These are phyloP conservation scores for Phasia obesa DNA, from an alignment of 2,888 invertebrate species.

Conservation along the genomic window DNA sequence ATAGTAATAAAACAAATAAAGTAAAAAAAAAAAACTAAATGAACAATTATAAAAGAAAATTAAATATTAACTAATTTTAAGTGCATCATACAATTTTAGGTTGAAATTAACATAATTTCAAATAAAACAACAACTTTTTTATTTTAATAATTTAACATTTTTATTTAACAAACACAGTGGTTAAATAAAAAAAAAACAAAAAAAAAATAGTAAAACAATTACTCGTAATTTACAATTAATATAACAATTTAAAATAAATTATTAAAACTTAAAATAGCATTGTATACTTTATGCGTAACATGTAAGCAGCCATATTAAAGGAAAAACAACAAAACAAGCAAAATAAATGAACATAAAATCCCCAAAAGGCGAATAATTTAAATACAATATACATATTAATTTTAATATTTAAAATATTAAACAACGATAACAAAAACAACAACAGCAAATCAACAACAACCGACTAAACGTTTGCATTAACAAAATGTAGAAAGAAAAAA, in stretches of 20 bases:
- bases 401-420: slow-evolving; percentile 44
- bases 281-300: slow-evolving; percentile 66
- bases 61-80: slow-evolving; percentile 74
- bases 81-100: slow-evolving; percentile 73
- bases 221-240: slow-evolving; percentile 25
- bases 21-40: slow-evolving; percentile 3
- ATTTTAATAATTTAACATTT: slow-evolving; percentile 32
- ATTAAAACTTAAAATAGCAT: slow-evolving; percentile 35
- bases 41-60: slow-evolving; percentile 35
- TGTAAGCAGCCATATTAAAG: slow-evolving; percentile 68
- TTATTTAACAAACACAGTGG: slow-evolving; percentile 25
- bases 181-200: too few species aligned
- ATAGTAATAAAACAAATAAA: slow-evolving; percentile 45
- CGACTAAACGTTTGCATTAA: slow-evolving; percentile 59
- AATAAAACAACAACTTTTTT: slow-evolving; percentile 64
- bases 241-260: slow-evolving; percentile 9
- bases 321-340: slow-evolving; percentile 5
- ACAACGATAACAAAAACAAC: slow-evolving; percentile 28
- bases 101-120: slow-evolving; percentile 71
- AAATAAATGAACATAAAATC: slow-evolving; percentile 15
- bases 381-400: slow-evolving; percentile 41
- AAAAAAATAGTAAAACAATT: slow-evolving; percentile 51
- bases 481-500: too few species aligned
- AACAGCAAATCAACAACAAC: too few species aligned
- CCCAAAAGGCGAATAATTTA: slow-evolving; percentile 54